Evolutionary conservation across 2,888 invertebrate genomes (phyloP).

Genomic region (Xestoiulus laeticollis): DNA sequence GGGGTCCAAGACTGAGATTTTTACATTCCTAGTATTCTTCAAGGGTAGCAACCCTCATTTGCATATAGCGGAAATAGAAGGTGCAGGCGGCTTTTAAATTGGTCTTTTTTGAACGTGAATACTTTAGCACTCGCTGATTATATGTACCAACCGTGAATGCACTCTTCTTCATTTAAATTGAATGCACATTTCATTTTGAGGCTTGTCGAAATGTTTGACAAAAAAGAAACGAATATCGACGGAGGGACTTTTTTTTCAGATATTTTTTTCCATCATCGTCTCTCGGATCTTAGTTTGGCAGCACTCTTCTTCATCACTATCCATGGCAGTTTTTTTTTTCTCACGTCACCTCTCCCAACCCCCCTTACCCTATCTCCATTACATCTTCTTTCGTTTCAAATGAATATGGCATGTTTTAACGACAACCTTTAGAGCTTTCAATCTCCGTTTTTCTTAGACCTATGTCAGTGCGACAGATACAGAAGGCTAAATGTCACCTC

Average conservation of each 20-base stretch:
- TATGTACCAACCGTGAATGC: conserved; percentile 11
- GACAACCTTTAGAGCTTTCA: conserved; percentile 46
- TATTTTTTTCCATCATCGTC: conserved; percentile 17
- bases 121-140: conserved; percentile 31
- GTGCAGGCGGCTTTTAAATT: conserved; percentile 24
- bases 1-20: background rate
- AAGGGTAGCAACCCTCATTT: background rate
- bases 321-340: background rate
- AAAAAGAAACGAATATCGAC: conserved; percentile 32
- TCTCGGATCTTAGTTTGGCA: conserved; percentile 15
- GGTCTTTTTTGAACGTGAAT: conserved; percentile 39
- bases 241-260: background rate
- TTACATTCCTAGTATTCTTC: background rate
- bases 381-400: conserved; percentile 39
- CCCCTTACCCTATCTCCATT: background rate
- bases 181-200: conserved; percentile 41
- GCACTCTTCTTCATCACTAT: conserved; percentile 27
- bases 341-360: background rate
- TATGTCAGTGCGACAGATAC: conserved; percentile 41
- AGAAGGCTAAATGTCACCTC: conserved; percentile 47
- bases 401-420: conserved; percentile 44
- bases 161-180: conserved; percentile 39
- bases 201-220: conserved; percentile 43
- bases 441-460: conserved; percentile 36
- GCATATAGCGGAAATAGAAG: conserved; percentile 31